Base-by-base conservation (phyloP, 2,888 invertebrate genomes). In the Diaprepes abbreviatus region DNA sequence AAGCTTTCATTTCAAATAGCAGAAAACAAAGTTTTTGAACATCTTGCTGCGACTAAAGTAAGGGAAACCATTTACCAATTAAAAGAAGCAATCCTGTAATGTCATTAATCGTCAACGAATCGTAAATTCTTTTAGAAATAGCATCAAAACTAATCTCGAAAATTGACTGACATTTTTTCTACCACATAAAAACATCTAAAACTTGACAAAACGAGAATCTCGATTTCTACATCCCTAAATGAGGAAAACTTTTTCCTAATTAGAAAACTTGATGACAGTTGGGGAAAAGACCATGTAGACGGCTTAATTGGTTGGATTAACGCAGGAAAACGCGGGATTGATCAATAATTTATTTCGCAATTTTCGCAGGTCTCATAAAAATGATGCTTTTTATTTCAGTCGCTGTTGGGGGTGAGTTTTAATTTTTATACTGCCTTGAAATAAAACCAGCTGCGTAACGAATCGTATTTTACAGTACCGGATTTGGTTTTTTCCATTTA, bases 341-440 rank as follows among this genome's bases (percentile, higher is more conserved):
- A 66, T 66, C 59, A 59, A 66, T 66, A 60, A 40, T 60, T 54
- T 60, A 33, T 43, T 54, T 60, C 33, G 45, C 48, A 66, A 50
- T 60, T 60, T 66, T 66, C 45, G 43, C 66, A 40, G 40, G 28
- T 17, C 35, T 40, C 50, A 38, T 28, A 66, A 66, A 66, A 40
- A 58, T 38, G 21, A 55, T 55, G 55, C 21, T 58, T 58, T 58
- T 58, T 43, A 43, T 40, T 58, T 58, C 40, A 28, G 31, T 17
- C 64, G 4, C 55, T 17, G 19, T 43, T 31, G 45, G 55, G 28
- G 64, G 35, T 14, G 17, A 16, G 35, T 57, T 65, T 65, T 55
- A 55, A 45, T 55, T 55, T 33, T 55, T 35, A 43, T 40, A 54
- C 16, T 43, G 55, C 54, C 64, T 55, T 36, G 48, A 9, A 64